Percentiles rank a stretch among this genome's conserved stretches.
Conservation (phyloP, 2,797 vertebrate genomes). For the Tadarida brasiliensis region DNA sequence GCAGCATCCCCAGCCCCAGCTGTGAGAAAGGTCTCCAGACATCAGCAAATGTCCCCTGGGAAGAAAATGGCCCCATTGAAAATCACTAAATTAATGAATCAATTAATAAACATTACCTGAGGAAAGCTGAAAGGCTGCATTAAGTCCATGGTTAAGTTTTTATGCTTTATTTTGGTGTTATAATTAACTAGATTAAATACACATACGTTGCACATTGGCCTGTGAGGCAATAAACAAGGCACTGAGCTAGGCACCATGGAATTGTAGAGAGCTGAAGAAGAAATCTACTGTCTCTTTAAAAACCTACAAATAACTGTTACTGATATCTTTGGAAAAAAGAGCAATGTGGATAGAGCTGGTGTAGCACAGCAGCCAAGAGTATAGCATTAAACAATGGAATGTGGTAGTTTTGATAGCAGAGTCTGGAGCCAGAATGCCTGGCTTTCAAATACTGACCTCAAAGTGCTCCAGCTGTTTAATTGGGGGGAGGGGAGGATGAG, state of each 20-base stretch:
- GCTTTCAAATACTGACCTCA: neutral
- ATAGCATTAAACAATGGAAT: neutral
- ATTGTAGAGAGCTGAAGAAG: neutral
- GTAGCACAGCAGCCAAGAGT: neutral
- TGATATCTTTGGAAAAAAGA: neutral
- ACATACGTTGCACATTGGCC: neutral
- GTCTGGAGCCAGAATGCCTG: neutral
- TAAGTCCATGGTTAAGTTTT: neutral
- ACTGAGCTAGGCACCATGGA: neutral
- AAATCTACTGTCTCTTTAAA: neutral
- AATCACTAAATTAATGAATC: neutral
- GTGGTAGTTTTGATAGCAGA: neutral
- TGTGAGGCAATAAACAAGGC: neutral
- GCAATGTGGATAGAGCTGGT: neutral
- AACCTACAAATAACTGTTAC: neutral
- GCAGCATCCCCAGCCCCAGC: neutral
- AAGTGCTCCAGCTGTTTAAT: neutral
- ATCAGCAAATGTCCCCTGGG: neutral
- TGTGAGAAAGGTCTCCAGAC: neutral
- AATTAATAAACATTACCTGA: neutral
- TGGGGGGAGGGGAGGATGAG: too few species aligned
- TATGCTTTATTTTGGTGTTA: slow-evolving; percentile 33
- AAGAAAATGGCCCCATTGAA: neutral
- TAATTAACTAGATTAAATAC: slow-evolving; percentile 22
- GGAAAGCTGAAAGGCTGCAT: neutral